A percentile compares a stretch with the other conserved stretches of the same genome.
Evolutionary conservation across 2,888 invertebrate genomes (phyloP).

Genomic region (Apodemia arnacis): DNA sequence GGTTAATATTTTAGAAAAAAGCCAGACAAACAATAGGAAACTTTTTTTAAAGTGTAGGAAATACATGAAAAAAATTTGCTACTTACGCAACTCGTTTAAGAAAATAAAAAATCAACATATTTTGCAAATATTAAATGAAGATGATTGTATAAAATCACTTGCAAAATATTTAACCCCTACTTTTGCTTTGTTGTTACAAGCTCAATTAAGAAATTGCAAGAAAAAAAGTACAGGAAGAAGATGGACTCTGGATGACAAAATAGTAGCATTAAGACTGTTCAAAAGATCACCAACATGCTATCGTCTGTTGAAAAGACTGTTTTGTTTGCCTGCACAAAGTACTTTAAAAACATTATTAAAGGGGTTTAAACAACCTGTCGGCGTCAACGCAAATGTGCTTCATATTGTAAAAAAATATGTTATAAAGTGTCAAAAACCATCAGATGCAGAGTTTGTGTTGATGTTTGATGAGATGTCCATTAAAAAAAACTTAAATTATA

Average conservation of each 20-base stretch:
- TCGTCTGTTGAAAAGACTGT: constrained; percentile 4
- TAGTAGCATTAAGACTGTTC: constrained; percentile 5
- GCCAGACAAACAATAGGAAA: too few relatives aligned
- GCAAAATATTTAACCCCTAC: neutral
- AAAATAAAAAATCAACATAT: constrained; percentile 10
- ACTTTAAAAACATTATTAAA: constrained; percentile 5
- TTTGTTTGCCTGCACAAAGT: neutral
- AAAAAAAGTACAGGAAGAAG: constrained; percentile 9
- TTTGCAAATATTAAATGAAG: neutral
- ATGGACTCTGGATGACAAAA: constrained; percentile 16
- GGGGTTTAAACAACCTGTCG: neutral
- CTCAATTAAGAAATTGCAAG: neutral
- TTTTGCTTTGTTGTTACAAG: constrained; percentile 9
- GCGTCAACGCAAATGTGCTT: neutral
- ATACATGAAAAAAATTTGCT: constrained; percentile 21
- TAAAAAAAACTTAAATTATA: too few relatives aligned
- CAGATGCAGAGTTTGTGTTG: neutral
- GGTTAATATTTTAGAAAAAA: neutral
- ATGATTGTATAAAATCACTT: neutral
- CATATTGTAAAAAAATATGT: neutral
- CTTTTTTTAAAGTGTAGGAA: constrained; percentile 10
- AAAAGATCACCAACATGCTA: constrained; percentile 19
- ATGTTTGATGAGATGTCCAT: too few relatives aligned
- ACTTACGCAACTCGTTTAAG: neutral
- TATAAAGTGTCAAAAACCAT: neutral